Conservation (phyloP, 2,888 invertebrate species). For the Lasioglossum vierecki region DNA sequence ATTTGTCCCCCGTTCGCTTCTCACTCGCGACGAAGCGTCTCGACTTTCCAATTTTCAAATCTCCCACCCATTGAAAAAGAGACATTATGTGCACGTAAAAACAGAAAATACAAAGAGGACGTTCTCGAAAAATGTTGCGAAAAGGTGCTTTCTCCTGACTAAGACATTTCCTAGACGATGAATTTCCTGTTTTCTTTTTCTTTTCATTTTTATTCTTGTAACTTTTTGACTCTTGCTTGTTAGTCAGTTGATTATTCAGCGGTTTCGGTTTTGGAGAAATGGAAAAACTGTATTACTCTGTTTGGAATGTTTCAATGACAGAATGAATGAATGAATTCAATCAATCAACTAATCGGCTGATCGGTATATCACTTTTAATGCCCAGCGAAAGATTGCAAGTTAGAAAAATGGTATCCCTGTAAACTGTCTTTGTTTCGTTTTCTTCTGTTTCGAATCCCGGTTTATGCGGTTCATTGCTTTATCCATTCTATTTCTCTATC, state of each 20-base stretch:
- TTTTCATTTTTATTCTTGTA: background rate
- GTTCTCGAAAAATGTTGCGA: constrained; percentile 19
- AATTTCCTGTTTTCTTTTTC: constrained; percentile 33
- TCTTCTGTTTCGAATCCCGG: constrained; percentile 32
- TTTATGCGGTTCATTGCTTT: constrained; percentile 36
- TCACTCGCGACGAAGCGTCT: constrained; percentile 24
- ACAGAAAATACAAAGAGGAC: background rate
- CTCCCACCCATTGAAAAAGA: constrained; percentile 34
- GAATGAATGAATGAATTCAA: constrained; percentile 66
- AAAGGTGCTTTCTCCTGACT: constrained; percentile 47
- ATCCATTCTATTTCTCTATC: constrained; percentile 72
- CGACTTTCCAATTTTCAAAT: constrained; percentile 60
- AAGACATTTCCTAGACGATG: constrained; percentile 34
- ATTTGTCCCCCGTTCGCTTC: background rate
- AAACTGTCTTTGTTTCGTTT: constrained; percentile 46
- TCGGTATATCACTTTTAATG: constrained; percentile 82
- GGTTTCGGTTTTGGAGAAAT: constrained; percentile 42
- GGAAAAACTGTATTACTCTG: constrained; percentile 52
- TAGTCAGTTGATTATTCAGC: constrained; percentile 47
- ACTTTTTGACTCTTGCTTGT: constrained; percentile 30
- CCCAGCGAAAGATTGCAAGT: constrained; percentile 83
- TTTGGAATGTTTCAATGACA: constrained; percentile 59
- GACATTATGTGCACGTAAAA: background rate
- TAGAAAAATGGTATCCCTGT: constrained; percentile 72
- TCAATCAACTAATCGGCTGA: constrained; percentile 76